Conservation (phyloP, 2,888 invertebrate genomes). For the Bugulina stolonifera region DNA sequence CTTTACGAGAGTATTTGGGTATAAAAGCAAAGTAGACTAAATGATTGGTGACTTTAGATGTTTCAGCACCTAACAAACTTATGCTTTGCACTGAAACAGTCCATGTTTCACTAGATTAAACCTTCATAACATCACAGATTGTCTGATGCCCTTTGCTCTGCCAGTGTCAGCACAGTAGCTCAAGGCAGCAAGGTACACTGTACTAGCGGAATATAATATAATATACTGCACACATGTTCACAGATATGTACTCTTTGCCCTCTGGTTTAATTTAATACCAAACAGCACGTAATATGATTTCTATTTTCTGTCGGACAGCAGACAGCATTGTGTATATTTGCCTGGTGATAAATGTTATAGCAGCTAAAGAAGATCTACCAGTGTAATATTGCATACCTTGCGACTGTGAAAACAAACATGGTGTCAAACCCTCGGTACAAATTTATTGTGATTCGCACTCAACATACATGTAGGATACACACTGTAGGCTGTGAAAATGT, state of each 20-base stretch:
- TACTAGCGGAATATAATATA: too few species aligned
- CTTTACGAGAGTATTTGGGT: too few species aligned
- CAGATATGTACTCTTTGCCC: background rate
- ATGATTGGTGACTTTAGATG: background rate
- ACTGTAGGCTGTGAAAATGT: constrained; percentile 12
- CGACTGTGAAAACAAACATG: background rate
- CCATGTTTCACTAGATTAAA: background rate
- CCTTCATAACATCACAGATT: background rate
- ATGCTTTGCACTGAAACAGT: background rate
- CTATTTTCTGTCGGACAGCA: too few species aligned
- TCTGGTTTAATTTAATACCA: too few species aligned
- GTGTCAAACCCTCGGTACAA: background rate
- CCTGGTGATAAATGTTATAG: background rate
- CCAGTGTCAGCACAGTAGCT: too few species aligned
- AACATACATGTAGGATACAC: background rate
- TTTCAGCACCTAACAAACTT: background rate
- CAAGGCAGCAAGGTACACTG: background rate
- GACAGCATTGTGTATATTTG: too few species aligned
- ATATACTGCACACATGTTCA: too few species aligned
- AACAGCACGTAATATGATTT: too few species aligned
- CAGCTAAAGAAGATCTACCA: background rate
- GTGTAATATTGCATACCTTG: background rate
- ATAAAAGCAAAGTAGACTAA: background rate
- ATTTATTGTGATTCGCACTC: background rate
- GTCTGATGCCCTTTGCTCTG: background rate